Evolutionary conservation across 2,888 invertebrate species (phyloP).

Genomic region (Nemotelus nigrinus): DNA sequence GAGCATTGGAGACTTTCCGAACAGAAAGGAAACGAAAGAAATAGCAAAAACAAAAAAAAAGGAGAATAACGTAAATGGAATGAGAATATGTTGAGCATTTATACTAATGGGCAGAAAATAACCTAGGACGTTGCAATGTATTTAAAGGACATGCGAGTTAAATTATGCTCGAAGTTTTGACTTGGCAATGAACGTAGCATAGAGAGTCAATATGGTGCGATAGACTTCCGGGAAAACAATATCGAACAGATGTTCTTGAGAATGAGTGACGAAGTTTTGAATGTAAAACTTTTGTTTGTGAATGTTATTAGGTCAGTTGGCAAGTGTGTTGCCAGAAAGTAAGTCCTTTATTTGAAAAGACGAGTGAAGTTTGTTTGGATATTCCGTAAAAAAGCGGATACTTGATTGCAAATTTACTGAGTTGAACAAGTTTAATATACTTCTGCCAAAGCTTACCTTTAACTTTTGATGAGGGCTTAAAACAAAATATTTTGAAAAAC

Average conservation of each 20-base stretch:
- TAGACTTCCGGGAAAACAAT: background rate
- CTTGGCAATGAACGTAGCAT: background rate
- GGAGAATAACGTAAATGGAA: background rate
- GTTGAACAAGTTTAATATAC: too few species aligned
- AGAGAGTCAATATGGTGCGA: background rate
- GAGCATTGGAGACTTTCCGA: background rate
- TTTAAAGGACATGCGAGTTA: background rate
- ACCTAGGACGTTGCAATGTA: background rate
- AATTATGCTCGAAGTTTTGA: background rate
- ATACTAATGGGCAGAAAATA: slow-evolving; percentile 35
- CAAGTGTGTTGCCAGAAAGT: too few species aligned
- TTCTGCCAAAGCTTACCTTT: too few species aligned
- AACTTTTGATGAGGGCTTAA: too few species aligned
- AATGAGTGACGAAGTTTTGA: background rate
- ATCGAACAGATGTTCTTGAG: background rate
- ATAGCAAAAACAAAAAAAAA: background rate
- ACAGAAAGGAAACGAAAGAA: too few species aligned
- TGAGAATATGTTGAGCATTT: background rate
- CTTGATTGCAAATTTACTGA: too few species aligned
- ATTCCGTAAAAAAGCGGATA: too few species aligned
- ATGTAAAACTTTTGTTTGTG: background rate
- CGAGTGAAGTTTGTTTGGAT: too few species aligned
- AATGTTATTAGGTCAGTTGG: too few species aligned
- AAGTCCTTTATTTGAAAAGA: too few species aligned
- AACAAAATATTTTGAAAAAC: too few species aligned